Base-by-base conservation (phyloP, 2,888 invertebrate genomes). In the Achlya flavicornis region DNA sequence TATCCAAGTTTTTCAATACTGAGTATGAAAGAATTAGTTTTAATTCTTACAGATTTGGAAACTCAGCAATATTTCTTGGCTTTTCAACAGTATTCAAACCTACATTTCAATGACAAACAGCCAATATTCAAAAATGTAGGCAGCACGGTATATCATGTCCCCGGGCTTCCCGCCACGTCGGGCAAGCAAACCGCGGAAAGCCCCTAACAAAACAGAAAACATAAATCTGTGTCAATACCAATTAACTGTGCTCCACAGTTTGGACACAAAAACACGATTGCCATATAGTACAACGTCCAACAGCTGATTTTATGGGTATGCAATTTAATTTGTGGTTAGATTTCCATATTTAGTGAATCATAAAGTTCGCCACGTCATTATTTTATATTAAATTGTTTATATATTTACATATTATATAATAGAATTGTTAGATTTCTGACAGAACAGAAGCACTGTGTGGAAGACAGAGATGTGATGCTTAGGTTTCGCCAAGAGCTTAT, bases 221-320 rank as follows among this genome's bases (percentile, higher is more conserved):
- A 83, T 86, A 86, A 85, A 86, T 86, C 84, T 79, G 74, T 76
- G 83, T 84, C 86, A 79, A 86, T 83, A 85, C 81, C 85, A 86
- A 86, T 86, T 86, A 86, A 85, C 79, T 80, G 76, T 72, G 68
- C 72, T 61, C 75, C 75, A 71, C 74, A 70, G 67, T 66, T 65
- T 65, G 67, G 66, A 68, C 69, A 67, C 72, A 75, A 73, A 71
- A 77, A 76, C 71, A 77, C 64, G 61, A 57, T 64, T 61, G 59
- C 48, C 58, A 57, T 62, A 65, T 72, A 66, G 77, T 76, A 71
- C 64, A 63, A 63, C 63, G 67, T 66, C 63, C 68, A 64, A 63
- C 73, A 68, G 69, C 64, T 67, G 68, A 64, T 69, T 73, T 70
- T 69, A 71, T 71, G 69, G 68, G 68, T 68, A 76, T 69, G n/a